Evolutionary conservation across 2,797 vertebrate species (phyloP), one percentile per base, ranked within the genome.

Genomic region (Bothrops alternatus): DNA sequence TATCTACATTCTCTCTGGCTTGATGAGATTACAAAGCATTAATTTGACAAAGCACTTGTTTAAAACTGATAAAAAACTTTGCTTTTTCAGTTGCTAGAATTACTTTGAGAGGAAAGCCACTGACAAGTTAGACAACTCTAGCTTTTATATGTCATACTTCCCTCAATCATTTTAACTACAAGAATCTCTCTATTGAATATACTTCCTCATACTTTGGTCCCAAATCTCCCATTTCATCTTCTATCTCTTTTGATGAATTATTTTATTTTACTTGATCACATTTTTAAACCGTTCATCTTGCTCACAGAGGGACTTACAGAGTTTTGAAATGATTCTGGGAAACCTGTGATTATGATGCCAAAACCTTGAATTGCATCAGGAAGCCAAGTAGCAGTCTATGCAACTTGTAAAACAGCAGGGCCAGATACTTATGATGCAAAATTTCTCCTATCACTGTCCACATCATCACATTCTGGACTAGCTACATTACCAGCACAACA

Each of bases 1-100:
- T 89, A 86, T 91, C 53, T 32, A 28, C 56, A 63, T 89, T 37
- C 53, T 57, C 53, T 93, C 60, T 93, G 88, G 61, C 47, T 82
- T 82, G 65, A 90, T 88, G 89, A 93, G 47, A 57, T 88, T 93
- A 60, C 82, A 82, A 93, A 88, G 47, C 65, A 89, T 86, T 91
- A 69, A 89, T 82, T 69, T 89, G 87, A 86, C 65, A 86, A 60
- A 63, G 6, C 60, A 61, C 26, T 85, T 50, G 20, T 86, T 86
- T 26, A 26, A 65, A 89, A 88, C 60, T 28, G 92, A 6, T 82
- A 28, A 93, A 73, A 82, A 88, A 63, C 37, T 63, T 42, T 2
- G 53, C 26, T 37, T 87, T 82, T 42, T 65, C 10, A 20, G 25
- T 55, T 61, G 65, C 53, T 56, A 63, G 86, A 90, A 82, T 37